phyloP scores from a whole-genome alignment of 2,888 invertebrate species.

The Synergus japonicus region DNA sequence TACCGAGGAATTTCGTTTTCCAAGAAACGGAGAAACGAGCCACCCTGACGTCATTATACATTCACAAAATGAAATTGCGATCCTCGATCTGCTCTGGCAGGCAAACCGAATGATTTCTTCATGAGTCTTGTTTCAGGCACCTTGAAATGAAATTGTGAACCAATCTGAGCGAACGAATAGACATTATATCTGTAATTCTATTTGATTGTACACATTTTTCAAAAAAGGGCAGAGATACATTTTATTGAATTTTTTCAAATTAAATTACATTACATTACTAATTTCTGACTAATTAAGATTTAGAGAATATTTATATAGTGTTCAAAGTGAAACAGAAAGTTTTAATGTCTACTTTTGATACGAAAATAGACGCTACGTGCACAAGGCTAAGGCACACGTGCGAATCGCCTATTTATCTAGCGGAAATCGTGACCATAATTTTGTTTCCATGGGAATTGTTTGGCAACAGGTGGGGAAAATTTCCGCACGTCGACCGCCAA shows the following conservation, averaged over 20 bases:
- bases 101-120: constrained; percentile 59
- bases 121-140: constrained; percentile 52
- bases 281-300: too few relatives aligned
- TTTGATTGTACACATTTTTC: not conserved
- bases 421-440: constrained; percentile 69
- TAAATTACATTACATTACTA: too few relatives aligned
- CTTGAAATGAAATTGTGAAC: constrained; percentile 4
- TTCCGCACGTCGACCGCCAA: constrained; percentile 66
- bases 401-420: constrained; percentile 48
- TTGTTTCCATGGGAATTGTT: constrained; percentile 75
- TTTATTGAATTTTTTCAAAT: not conserved
- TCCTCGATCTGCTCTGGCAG: constrained; percentile 59
- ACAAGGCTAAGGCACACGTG: constrained; percentile 31
- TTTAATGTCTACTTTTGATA: constrained; percentile 14
- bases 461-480: constrained; percentile 76
- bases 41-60: constrained; percentile 60
- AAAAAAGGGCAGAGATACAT: not conserved
- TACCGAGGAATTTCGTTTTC: constrained; percentile 6
- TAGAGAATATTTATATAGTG: not conserved
- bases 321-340: constrained; percentile 16
- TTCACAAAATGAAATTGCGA: constrained; percentile 70
- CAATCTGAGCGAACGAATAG: not conserved
- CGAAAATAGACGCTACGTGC: constrained; percentile 4
- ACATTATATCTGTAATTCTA: not conserved
- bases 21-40: not conserved